Evolutionary conservation across 2,797 vertebrate species (phyloP).

Genomic region (Ctenochaetus hawaiiensis): DNA sequence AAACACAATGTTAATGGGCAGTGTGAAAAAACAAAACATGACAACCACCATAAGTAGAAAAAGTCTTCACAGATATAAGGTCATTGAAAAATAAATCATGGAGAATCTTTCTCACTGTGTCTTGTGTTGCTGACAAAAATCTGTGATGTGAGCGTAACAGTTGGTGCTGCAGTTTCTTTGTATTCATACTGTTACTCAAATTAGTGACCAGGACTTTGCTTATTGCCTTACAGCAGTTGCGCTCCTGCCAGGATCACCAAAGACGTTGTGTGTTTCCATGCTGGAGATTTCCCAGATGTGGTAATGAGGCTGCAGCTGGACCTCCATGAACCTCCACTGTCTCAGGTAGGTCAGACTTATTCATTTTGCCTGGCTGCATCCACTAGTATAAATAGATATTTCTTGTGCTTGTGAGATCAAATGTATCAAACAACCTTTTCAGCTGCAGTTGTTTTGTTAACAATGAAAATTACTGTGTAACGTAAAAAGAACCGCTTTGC

Average conservation of each 20-base stretch:
- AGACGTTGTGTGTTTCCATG: constrained; percentile 97
- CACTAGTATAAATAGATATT: background rate
- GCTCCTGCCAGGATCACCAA: constrained; percentile 90
- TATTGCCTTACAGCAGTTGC: constrained; percentile 78
- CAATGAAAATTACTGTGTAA: background rate
- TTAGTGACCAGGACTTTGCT: constrained; percentile 18
- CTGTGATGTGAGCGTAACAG: background rate
- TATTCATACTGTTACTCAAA: background rate
- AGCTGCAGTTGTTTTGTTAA: background rate
- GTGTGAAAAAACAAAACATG: background rate
- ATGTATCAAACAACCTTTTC: background rate
- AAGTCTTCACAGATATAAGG: background rate
- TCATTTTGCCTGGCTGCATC: background rate
- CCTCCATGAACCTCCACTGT: constrained; percentile 94
- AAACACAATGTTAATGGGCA: background rate
- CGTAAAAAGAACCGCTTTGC: background rate
- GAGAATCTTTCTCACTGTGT: background rate
- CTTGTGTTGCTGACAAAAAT: background rate
- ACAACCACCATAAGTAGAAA: background rate
- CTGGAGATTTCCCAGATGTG: constrained; percentile 94
- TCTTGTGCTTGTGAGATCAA: background rate
- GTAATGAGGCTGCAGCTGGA: constrained; percentile 95
- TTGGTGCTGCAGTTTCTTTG: background rate
- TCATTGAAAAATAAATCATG: background rate
- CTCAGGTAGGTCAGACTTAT: constrained; percentile 85